Evolutionary conservation across 2,797 vertebrate genomes (phyloP), one percentile per base, ranked within the genome.

Genomic region (Botia almorhae): DNA sequence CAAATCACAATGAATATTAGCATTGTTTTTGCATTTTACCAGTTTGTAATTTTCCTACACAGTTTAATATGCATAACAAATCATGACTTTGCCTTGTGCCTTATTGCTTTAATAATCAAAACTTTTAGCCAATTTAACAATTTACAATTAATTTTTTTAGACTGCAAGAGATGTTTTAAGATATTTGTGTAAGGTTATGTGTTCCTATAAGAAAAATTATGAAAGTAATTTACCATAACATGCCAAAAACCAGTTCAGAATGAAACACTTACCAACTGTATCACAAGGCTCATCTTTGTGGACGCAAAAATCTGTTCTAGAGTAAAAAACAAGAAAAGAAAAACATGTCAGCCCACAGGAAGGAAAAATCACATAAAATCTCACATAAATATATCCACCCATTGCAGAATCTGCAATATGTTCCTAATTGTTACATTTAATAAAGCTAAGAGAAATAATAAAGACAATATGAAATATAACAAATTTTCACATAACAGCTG

Each of bases 251-350:
- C 8, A 23, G 16, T 69, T 58, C 17, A 53, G n/a, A 21, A 39
- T 36, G 17, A 50, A 11, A 58, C 84, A 97, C 98, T 98, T 92
- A 99, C 98, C 97, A 61, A 99, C 98, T n/a, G 98, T 99, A 87
- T 99, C 98, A 85, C 98, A 99, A 0, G 98, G 98, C 81, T 98
- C 97, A 3, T 98, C 95, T 93, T 99, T 99, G 91, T 99, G 96
- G 76, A 99, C 98, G 70, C 98, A 99, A 94, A 99, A 99, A 92
- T 99, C 96, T 82, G 97, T 99, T 94, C 97, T 99, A 87, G 80
- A 92, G 92, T 91, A 92, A 76, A 89, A 90, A 85, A 88, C 51
- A 73, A 71, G 7, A 74, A 39, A 64, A 10, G 14, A 78, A 12
- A 63, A 51, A 63, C 4, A 43, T 60, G 43, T 75, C 63, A 75